Base-by-base conservation (phyloP, 2,888 invertebrate genomes). In the Drosophila paranaensis region DNA sequence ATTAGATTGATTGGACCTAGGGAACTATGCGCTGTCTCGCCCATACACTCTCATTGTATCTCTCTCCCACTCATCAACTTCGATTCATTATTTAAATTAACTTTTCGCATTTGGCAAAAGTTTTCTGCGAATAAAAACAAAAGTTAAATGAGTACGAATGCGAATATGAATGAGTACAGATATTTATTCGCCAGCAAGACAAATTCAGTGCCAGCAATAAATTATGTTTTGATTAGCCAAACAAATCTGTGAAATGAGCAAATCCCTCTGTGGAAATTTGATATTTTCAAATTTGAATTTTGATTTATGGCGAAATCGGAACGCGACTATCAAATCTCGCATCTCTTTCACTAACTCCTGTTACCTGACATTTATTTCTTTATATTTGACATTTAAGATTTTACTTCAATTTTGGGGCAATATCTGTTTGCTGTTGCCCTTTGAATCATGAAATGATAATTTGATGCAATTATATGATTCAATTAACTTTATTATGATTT, bases 271-370 rank as follows among this genome's bases (percentile, higher is more conserved):
- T 0, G 9, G 6, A 33, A 11, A 11, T 48, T 16, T 33, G 11
- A 48, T 33, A 48, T 50, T 33, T 50, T 33, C 11, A 9, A 50
- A 33, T 50, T 33, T 33, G 30, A 50, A 33, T 50, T 33, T 50
- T 16, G 33, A 16, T 16, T 30, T 30, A 48, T 11, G n/a, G n/a
- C 48, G 10, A 6, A n/a, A 48, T 27, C 0, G n/a, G 30, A n/a
- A 10, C 10, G 9, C 3, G n/a, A 46, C 13, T 45, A 45, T 45
- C 45, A 6, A n/a, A 30, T 30, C 0, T 10, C n/a, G n/a, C n/a
- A n/a, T n/a, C 20, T 20, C 20, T 20, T 2, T 20, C 20, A 20
- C 20, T 30, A 30, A 6, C 0, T 0, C 10, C 3, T 16, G n/a
- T n/a, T 30, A n/a, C 10, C 14, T 20, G 1, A 20, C 20, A 20